Base-by-base conservation (phyloP, 2,113 vertebrate genomes). In the Colius striatus region DNA sequence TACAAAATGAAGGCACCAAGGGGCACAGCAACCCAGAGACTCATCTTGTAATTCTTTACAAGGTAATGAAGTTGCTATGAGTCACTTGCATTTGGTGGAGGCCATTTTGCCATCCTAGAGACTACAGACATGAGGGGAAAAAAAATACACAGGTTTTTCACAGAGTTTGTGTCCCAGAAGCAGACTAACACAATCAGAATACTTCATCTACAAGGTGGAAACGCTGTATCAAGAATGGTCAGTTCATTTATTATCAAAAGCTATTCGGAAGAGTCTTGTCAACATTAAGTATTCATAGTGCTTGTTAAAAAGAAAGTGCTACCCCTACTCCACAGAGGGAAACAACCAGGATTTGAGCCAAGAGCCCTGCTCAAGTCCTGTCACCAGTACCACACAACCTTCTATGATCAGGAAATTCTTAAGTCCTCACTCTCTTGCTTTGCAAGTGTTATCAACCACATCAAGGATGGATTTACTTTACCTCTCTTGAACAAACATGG, bases 221-320 rank as follows among this genome's bases (percentile, higher is more conserved):
- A 50, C 0, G 0, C 14, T 70, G 58, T 20, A 67, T n/a, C 21
- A 30, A 41, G 72, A 75, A 57, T 1, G 1, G 80, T 13, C 13
- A n/a, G 12, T 51, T 84, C 16, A 6, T 15, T 68, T 55, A n/a
- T 63, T 34, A 38, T 67, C 34, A 61, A 60, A 63, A 75, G 5
- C 11, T 57, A 61, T 53, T 61, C 41, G 72, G 29, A 85, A 71
- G 11, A 80, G 25, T 62, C 61, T 70, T 61, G 58, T 17, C 68
- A 86, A 84, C 29, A n/a, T 4, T 13, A 81, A 87, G 25, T 13
- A 81, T 14, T 60, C 22, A 16, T 5, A 65, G 84, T 10, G 21
- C 12, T 54, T 60, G 55, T 67, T 38, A 41, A 43, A 72, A 79
- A 54, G 18, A 50, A 90, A 86, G 41, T 2, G 10, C 53, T 38